These are phyloP conservation scores for Columbina picui DNA, from an alignment of 2,113 vertebrate species.

Conservation along the genomic window DNA sequence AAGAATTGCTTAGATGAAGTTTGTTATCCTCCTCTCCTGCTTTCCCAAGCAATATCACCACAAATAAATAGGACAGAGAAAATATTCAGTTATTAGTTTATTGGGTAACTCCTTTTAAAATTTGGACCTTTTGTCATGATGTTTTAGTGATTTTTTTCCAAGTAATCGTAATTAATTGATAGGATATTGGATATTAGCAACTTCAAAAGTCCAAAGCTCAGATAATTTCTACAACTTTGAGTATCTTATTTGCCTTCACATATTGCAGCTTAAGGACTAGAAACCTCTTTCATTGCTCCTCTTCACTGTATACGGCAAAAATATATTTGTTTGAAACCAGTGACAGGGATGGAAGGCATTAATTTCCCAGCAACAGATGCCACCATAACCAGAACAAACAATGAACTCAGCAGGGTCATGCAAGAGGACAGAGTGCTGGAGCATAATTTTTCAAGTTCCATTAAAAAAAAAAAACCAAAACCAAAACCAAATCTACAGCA, in stretches of 20 bases:
- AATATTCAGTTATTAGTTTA: background rate
- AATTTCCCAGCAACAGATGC: background rate
- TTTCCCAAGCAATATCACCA: background rate
- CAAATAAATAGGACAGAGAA: background rate
- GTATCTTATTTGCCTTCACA: background rate
- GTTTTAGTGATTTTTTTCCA: background rate
- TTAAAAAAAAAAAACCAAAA: background rate
- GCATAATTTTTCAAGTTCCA: background rate
- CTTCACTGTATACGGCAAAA: background rate
- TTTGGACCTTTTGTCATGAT: background rate
- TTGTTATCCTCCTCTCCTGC: background rate
- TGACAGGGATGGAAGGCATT: background rate
- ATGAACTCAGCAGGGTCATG: background rate
- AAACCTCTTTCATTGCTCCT: background rate
- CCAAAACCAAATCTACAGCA: no score
- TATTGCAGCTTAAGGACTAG: background rate
- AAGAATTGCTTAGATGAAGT: background rate
- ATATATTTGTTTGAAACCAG: background rate
- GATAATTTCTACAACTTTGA: background rate
- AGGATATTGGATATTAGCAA: background rate
- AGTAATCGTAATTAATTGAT: background rate
- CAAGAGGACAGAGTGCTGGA: background rate
- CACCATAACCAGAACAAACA: background rate
- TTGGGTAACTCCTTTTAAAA: background rate
- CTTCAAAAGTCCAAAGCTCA: background rate